Evolutionary conservation across 1,140 invertebrate species (phyloP).

Genomic region (Apis mellifera): DNA sequence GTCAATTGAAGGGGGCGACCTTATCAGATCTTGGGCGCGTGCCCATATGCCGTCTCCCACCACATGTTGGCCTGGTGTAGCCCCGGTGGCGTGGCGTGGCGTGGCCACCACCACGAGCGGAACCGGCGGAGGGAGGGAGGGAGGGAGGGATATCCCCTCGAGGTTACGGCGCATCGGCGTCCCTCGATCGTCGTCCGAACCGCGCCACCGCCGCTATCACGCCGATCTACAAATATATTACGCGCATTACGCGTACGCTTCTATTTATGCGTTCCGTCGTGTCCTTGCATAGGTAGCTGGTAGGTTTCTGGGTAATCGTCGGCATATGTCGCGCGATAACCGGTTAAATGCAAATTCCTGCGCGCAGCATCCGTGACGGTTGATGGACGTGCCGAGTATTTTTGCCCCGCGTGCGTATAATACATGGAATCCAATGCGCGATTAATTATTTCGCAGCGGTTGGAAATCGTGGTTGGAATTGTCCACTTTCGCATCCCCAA

Average conservation of each 20-base stretch:
- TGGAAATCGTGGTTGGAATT: not conserved
- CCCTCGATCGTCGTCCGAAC: slow-evolving; percentile 34
- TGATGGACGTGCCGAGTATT: slow-evolving; percentile 40
- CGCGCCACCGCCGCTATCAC: slow-evolving; percentile 57
- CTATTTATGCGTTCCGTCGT: slow-evolving; percentile 69
- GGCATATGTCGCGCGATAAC: slow-evolving; percentile 65
- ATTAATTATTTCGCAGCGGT: slow-evolving; percentile 37
- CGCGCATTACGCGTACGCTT: slow-evolving; percentile 68
- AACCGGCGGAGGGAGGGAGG: slow-evolving; percentile 23
- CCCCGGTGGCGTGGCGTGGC: slow-evolving; percentile 39
- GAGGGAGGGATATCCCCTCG: not conserved
- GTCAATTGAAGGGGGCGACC: slow-evolving; percentile 73
- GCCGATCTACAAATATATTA: slow-evolving; percentile 75
- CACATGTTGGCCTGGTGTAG: slow-evolving; percentile 57
- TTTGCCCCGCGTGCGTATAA: not conserved
- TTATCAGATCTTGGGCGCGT: slow-evolving; percentile 78
- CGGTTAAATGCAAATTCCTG: slow-evolving; percentile 66
- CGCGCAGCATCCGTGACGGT: slow-evolving; percentile 9
- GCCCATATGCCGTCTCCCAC: slow-evolving; percentile 76
- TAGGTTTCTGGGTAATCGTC: slow-evolving; percentile 12
- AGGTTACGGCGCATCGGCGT: slow-evolving; percentile 21
- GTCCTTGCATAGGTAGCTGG: slow-evolving; percentile 36
- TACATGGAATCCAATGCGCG: not conserved
- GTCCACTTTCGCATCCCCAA: slow-evolving; percentile 9
- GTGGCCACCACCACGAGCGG: slow-evolving; percentile 2